These are phyloP conservation scores for Tonatia bakeri DNA, from an alignment of 2,113 vertebrate genomes.

Conservation along the genomic window DNA sequence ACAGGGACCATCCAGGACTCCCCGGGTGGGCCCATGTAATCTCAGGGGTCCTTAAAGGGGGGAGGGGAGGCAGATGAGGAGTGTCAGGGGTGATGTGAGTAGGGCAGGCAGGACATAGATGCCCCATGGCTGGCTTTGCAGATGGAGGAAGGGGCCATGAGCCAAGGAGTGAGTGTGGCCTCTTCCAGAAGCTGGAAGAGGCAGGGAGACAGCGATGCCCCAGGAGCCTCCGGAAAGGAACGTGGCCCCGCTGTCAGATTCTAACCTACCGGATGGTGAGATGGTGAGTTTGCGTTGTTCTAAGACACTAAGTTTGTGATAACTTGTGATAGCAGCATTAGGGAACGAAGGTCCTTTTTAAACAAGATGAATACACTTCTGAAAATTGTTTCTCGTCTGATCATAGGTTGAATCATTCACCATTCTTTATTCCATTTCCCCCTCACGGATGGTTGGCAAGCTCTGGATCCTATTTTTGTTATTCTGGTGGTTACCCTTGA, in stretches of 20 bases:
- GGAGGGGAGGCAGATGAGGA: not conserved
- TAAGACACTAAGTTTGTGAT: not conserved
- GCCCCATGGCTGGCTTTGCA: not conserved
- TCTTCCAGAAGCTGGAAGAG: not conserved
- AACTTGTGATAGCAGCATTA: not conserved
- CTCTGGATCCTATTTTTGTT: not conserved
- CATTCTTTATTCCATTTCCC: not conserved
- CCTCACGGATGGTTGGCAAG: not conserved
- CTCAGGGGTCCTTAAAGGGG: not conserved
- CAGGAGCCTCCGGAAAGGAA: not conserved
- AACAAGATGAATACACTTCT: not conserved
- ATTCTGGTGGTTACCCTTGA: not conserved
- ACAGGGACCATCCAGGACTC: not conserved
- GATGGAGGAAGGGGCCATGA: too few relatives aligned
- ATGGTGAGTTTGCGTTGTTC: not conserved
- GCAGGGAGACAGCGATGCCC: too few relatives aligned
- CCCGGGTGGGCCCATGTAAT: not conserved
- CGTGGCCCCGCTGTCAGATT: not conserved
- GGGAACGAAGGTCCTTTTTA: not conserved
- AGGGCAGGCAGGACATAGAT: not conserved
- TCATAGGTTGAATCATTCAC: not conserved
- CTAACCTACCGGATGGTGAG: not conserved
- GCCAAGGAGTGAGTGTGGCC: too few relatives aligned
- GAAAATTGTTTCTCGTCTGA: not conserved
- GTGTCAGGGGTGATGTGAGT: not conserved